Conservation (phyloP, 2,888 invertebrate species). For the Mythimna pallens region DNA sequence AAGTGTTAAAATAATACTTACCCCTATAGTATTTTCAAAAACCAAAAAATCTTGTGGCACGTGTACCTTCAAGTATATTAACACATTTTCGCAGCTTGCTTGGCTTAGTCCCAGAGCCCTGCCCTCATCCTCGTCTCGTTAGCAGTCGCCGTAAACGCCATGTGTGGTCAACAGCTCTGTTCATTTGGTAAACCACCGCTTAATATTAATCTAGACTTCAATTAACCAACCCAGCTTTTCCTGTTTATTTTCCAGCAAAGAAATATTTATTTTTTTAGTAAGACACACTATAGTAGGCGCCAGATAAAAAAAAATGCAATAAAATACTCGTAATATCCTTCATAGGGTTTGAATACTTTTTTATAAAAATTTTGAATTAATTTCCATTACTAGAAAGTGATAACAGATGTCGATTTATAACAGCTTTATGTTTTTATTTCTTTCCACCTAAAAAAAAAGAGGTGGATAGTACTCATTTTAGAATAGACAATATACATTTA, state of each 20-base stretch:
- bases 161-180: slow-evolving; percentile 49
- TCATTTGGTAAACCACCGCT: slow-evolving; percentile 54
- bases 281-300: too few relatives aligned
- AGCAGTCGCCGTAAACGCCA: slow-evolving; percentile 52
- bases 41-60: neutral
- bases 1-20: too few relatives aligned
- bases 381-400: too few relatives aligned
- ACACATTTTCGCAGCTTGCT: slow-evolving; percentile 48
- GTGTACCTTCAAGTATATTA: slow-evolving; percentile 38
- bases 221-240: slow-evolving; percentile 17
- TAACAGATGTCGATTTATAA: too few relatives aligned
- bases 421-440: too few relatives aligned
- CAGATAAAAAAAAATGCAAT: too few relatives aligned
- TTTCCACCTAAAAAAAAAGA: too few relatives aligned
- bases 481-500: too few relatives aligned
- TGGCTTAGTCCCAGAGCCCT: slow-evolving; percentile 47
- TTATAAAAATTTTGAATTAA: too few relatives aligned
- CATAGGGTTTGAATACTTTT: too few relatives aligned
- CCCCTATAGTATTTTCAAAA: neutral
- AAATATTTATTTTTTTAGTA: neutral
- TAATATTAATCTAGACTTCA: slow-evolving; percentile 52
- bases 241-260: neutral
- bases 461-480: too few relatives aligned
- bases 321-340: too few relatives aligned
- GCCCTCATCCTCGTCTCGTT: slow-evolving; percentile 46